Conservation (phyloP, 23 tunicate species). For the Corella eumyota region DNA sequence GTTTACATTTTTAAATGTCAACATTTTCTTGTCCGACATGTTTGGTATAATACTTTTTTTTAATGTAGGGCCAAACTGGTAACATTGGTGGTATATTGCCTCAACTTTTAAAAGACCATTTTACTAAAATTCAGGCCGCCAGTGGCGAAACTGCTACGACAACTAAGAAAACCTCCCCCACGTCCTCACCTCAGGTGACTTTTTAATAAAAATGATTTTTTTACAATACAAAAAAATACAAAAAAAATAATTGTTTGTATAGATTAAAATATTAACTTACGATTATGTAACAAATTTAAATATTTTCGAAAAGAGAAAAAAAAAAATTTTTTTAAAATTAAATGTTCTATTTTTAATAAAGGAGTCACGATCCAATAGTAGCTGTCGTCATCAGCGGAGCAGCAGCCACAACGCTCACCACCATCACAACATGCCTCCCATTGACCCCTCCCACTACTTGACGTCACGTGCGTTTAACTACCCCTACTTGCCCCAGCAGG, state of each 20-base stretch:
- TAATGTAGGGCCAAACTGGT: slow-evolving; percentile 69
- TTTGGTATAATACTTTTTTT: no score
- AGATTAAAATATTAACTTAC: no score
- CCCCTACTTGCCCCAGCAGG: slow-evolving; percentile 5
- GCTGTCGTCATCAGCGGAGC: slow-evolving; percentile 1
- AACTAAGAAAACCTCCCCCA: slow-evolving; percentile 2
- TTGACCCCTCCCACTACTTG: not conserved
- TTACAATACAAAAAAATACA: no score
- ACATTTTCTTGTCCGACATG: no score
- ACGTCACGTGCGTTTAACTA: not conserved
- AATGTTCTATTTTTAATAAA: no score
- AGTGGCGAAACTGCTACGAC: not conserved
- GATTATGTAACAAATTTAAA: no score
- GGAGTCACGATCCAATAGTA: slow-evolving; percentile 6
- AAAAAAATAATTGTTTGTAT: no score
- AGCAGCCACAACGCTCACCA: slow-evolving; percentile 16
- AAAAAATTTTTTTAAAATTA: no score
- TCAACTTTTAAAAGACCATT: slow-evolving; percentile 67
- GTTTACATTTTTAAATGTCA: no score
- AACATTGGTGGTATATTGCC: slow-evolving; percentile 74
- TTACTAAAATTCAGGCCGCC: slow-evolving; percentile 22
- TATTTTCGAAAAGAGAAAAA: no score
- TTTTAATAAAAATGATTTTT: no score
- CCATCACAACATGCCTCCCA: slow-evolving; percentile 15
- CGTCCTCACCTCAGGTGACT: slow-evolving; percentile 10